Percentiles rank a stretch among this genome's conserved stretches.
Evolutionary conservation across 2,888 invertebrate genomes (phyloP).

Genomic region (Mycalesis mineus): DNA sequence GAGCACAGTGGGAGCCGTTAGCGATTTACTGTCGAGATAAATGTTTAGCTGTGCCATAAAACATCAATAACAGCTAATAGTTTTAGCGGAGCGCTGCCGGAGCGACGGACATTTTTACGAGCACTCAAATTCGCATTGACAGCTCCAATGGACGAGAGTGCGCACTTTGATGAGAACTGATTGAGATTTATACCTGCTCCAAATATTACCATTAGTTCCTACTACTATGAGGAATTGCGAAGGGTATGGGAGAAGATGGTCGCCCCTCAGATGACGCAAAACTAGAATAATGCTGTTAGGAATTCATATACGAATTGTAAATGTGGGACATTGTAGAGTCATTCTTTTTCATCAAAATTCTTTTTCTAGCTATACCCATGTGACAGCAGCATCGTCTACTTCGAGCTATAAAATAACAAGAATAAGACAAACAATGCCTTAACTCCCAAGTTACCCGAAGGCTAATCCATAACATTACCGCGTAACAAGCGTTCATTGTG

Average conservation of each 20-base stretch:
- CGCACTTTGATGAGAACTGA: conserved; percentile 15
- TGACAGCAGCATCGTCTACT: too few relatives aligned
- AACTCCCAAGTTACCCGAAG: background rate
- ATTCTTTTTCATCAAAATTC: too few relatives aligned
- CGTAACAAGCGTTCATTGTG: background rate
- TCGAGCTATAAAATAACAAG: too few relatives aligned
- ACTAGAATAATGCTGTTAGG: too few relatives aligned
- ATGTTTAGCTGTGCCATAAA: background rate
- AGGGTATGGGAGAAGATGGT: too few relatives aligned
- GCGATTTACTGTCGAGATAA: too few relatives aligned
- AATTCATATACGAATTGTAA: too few relatives aligned
- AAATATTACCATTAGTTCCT: background rate
- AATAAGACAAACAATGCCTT: background rate
- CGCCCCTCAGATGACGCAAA: too few relatives aligned
- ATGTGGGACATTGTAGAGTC: too few relatives aligned
- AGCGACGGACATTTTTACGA: conserved; percentile 8
- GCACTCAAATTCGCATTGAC: conserved; percentile 14
- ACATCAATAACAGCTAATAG: conserved; percentile 9
- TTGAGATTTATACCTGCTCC: conserved; percentile 17
- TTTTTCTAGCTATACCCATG: too few relatives aligned
- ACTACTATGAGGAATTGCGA: too few relatives aligned
- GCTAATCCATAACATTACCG: background rate
- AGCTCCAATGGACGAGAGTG: background rate
- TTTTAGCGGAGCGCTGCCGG: conserved; percentile 1
- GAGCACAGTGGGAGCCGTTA: too few relatives aligned